Evolutionary conservation across 2,797 vertebrate genomes (phyloP).

Genomic region (Erethizon dorsatum): DNA sequence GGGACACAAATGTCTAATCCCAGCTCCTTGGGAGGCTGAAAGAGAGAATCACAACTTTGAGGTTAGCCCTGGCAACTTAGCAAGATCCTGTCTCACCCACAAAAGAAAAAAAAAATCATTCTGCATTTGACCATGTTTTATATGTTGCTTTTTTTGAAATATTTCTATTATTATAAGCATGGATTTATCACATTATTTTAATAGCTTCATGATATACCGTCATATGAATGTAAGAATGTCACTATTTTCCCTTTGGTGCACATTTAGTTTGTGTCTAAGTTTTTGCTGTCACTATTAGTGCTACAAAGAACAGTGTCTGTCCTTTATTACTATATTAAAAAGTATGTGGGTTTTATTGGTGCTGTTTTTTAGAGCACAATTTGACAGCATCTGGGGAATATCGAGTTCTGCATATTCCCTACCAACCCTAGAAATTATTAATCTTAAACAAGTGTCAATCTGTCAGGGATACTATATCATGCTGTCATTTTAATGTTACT

Average conservation of each 20-base stretch:
- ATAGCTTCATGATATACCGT: neutral
- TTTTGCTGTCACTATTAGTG: neutral
- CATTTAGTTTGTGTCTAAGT: neutral
- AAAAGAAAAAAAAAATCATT: neutral
- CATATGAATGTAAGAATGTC: neutral
- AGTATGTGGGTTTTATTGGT: neutral
- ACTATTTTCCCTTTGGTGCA: neutral
- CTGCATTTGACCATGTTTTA: neutral
- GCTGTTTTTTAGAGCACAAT: neutral
- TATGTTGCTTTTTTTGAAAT: neutral
- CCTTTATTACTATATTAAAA: neutral
- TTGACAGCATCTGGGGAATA: neutral
- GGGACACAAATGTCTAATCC: too few relatives aligned
- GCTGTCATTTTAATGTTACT: neutral
- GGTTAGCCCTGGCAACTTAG: neutral
- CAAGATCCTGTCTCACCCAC: neutral
- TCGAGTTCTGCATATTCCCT: neutral
- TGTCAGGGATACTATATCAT: neutral
- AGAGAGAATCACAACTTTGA: neutral
- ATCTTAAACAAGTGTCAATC: constrained; percentile 7
- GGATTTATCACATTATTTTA: neutral
- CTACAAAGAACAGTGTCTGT: neutral
- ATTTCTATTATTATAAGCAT: neutral
- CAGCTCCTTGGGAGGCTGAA: neutral
- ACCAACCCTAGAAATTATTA: neutral